phyloP scores from a whole-genome alignment of 2,797 vertebrate species.

The Myotis findleyi region DNA sequence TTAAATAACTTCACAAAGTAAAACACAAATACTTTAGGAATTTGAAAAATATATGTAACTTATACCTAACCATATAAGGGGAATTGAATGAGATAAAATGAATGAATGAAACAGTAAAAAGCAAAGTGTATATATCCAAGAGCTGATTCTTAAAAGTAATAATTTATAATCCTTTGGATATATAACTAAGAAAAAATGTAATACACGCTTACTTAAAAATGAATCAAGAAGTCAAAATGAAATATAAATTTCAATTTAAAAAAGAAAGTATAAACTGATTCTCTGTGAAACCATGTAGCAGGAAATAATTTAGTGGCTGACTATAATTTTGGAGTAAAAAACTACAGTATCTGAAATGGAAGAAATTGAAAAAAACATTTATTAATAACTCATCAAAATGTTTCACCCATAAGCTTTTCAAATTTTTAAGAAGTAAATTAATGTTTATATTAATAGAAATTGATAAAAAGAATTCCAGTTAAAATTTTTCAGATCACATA shows the following conservation, averaged over 20 bases:
- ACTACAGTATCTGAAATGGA: background rate
- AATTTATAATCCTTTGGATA: background rate
- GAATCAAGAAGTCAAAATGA: background rate
- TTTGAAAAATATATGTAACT: background rate
- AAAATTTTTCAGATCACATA: slow-evolving; percentile 7
- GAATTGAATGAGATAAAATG: background rate
- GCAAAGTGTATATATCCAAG: background rate
- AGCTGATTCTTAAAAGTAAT: slow-evolving; percentile 39
- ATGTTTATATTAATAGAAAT: slow-evolving; percentile 34
- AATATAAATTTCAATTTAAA: background rate
- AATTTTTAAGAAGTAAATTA: slow-evolving; percentile 5
- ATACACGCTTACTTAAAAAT: background rate
- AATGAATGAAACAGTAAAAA: slow-evolving; percentile 2
- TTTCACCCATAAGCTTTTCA: background rate
- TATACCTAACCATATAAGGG: background rate
- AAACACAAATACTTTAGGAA: background rate
- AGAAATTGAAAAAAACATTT: background rate
- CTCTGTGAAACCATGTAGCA: background rate
- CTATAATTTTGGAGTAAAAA: background rate
- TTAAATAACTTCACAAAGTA: background rate
- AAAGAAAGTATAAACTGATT: background rate
- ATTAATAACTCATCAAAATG: background rate
- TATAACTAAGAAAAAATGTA: background rate
- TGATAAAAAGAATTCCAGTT: background rate
- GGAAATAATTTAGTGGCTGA: background rate